phyloP scores from a whole-genome alignment of 1,140 invertebrate species.

The Drosophila lacteicornis region DNA sequence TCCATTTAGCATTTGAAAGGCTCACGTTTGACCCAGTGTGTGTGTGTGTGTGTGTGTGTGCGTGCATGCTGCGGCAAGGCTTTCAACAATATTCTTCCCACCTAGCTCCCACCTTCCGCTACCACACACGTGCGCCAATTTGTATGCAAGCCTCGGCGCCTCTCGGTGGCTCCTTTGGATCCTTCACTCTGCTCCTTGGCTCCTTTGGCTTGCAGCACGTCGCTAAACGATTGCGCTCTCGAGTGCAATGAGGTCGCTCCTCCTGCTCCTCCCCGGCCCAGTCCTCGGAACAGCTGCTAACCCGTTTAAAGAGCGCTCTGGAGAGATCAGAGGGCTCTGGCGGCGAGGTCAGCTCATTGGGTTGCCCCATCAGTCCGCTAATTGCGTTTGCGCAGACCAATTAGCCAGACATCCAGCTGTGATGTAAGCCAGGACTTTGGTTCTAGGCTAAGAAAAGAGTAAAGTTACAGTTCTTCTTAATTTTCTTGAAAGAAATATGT shows the following conservation, averaged over 20 bases:
- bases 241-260: slow-evolving; percentile 71
- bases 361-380: slow-evolving; percentile 10
- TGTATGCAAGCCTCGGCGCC: slow-evolving; percentile 63
- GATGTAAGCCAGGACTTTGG: slow-evolving; percentile 18
- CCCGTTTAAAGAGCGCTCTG: slow-evolving; percentile 60
- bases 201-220: slow-evolving; percentile 56
- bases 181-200: slow-evolving; percentile 13
- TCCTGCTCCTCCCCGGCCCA: not conserved
- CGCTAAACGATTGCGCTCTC: slow-evolving; percentile 73
- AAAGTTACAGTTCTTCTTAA: not conserved
- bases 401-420: slow-evolving; percentile 24
- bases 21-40: slow-evolving; percentile 66
- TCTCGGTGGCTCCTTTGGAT: slow-evolving; percentile 30
- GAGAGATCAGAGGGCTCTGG: slow-evolving; percentile 13
- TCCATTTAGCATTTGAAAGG: slow-evolving; percentile 78
- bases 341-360: not conserved
- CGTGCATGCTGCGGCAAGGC: slow-evolving; percentile 28
- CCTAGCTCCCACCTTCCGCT: slow-evolving; percentile 5
- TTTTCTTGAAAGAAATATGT: not conserved
- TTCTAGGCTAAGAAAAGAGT: not conserved
- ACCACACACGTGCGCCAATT: slow-evolving; percentile 59
- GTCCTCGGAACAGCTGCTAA: slow-evolving; percentile 43
- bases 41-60: slow-evolving; percentile 16
- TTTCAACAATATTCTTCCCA: slow-evolving; percentile 56
- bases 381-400: slow-evolving; percentile 44